Percentiles rank a stretch among this genome's conserved stretches.
phyloP scores from a whole-genome alignment of 2,888 invertebrate genomes.

The Suillia variegata region DNA sequence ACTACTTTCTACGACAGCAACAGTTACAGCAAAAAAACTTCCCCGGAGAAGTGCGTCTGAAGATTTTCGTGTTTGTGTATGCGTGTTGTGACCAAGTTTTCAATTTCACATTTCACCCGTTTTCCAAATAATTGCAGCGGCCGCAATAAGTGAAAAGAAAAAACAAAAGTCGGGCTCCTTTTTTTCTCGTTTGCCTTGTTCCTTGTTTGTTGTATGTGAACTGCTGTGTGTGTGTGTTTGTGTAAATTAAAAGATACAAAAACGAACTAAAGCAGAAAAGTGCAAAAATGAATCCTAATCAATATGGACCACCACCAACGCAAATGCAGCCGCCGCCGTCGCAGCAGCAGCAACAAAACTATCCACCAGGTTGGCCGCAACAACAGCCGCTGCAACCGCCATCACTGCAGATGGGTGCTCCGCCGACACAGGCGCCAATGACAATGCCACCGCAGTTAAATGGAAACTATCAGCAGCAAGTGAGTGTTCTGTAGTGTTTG shows the following conservation, averaged over 20 bases:
- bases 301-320: slow-evolving; percentile 56
- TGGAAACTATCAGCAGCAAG: slow-evolving; percentile 60
- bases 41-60: no score
- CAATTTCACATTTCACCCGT: no score
- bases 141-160: no score
- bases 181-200: no score
- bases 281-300: slow-evolving; percentile 52
- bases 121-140: no score
- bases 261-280: not conserved
- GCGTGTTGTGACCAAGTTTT: no score
- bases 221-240: slow-evolving; percentile 26
- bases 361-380: slow-evolving; percentile 42
- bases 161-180: no score
- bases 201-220: not conserved
- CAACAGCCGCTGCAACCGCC: slow-evolving; percentile 34
- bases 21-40: no score
- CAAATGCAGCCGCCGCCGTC: slow-evolving; percentile 21
- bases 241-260: not conserved
- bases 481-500: no score
- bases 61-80: no score
- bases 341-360: no score
- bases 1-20: no score
- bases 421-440: slow-evolving; percentile 38
- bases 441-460: slow-evolving; percentile 43
- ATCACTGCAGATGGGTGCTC: slow-evolving; percentile 26